Base-by-base conservation (phyloP, 1,140 invertebrate genomes). In the Rhyacophila brunnea region DNA sequence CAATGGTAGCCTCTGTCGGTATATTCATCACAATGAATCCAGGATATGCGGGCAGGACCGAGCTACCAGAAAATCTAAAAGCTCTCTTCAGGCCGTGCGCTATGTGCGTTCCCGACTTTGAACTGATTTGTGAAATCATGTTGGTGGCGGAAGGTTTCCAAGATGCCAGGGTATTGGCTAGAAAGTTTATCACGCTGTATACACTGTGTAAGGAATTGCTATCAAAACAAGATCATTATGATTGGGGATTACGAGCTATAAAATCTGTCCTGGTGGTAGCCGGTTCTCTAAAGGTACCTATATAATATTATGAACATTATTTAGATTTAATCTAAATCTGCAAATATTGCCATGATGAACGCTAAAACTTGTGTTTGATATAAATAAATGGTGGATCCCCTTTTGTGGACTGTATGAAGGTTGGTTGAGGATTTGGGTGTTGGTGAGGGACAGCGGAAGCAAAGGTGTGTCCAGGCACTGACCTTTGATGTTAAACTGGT, bases 21-120 rank as follows among this genome's bases (percentile, higher is more conserved):
- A 90, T 97, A 63, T 98, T 98, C 68, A 97, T 98, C 44, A 98
- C 95, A 0, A 98, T 98, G 95, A 98, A 98, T 83, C 95, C 95
- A 5, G 92, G 95, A 20, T 98, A 98, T 74, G 95, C 95, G 15
- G 95, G 95, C 1, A 83, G 94, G 68, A 96, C 95, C 0, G 95
- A 97, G 74, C 72, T 92, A 20, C 90, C 90, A 0, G 90, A 92
- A 77, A 92, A 92, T 77, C 74, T 92, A 15, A 92, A 97, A 77
- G 93, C 93, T 9, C 76, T 96, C 0, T 98, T 97, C 72, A 83
- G 92, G 68, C 95, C 95, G 1, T 97, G 95, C 77, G 95, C 95
- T 43, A 98, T 98, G 96, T 93, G 96, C 1, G 95, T 98, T 1
- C 96, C 95, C 1, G 96, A 98, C 77, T 96, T 97, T 74, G 95